These are phyloP conservation scores for Spinus pinus DNA, from an alignment of 2,797 vertebrate genomes.

Conservation along the genomic window DNA sequence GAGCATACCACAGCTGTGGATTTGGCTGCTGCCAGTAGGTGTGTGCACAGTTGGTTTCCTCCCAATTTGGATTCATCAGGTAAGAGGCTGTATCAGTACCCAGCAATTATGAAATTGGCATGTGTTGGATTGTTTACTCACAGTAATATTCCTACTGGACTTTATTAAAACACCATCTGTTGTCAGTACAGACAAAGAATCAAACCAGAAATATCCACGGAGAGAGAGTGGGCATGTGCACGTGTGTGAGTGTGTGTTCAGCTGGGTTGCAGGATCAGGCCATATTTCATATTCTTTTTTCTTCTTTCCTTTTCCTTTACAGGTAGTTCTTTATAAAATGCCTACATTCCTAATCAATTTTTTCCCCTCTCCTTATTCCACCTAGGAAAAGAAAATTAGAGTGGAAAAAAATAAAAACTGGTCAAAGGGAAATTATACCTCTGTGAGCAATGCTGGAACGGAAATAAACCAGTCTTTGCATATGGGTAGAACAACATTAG, in stretches of 20 bases:
- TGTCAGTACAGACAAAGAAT: conserved; percentile 90
- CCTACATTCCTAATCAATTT: neutral
- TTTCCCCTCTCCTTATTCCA: neutral
- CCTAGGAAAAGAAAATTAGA: neutral
- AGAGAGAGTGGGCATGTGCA: neutral
- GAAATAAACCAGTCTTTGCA: conserved; percentile 18
- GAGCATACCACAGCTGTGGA: conserved; percentile 90
- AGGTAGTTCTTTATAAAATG: neutral
- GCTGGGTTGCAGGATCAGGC: neutral
- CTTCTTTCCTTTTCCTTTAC: neutral
- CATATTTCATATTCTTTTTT: conserved; percentile 1
- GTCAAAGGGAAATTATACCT: conserved; percentile 43
- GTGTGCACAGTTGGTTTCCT: conserved; percentile 77
- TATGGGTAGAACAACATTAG: conserved; percentile 6
- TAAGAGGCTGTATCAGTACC: conserved; percentile 96
- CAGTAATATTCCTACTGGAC: conserved; percentile 99
- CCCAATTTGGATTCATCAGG: conserved; percentile 89
- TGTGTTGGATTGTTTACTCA: conserved; percentile 96
- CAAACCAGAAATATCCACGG: conserved; percentile 68
- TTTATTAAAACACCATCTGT: conserved; percentile 99
- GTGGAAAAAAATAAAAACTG: neutral
- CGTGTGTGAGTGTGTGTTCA: neutral
- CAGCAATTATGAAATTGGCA: conserved; percentile 99
- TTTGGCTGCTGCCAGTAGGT: conserved; percentile 90
- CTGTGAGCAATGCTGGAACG: conserved; percentile 24